A percentile compares a stretch with the other conserved stretches of the same genome.
phyloP scores from a whole-genome alignment of 2,797 vertebrate species.

The Meriones psammophilus region DNA sequence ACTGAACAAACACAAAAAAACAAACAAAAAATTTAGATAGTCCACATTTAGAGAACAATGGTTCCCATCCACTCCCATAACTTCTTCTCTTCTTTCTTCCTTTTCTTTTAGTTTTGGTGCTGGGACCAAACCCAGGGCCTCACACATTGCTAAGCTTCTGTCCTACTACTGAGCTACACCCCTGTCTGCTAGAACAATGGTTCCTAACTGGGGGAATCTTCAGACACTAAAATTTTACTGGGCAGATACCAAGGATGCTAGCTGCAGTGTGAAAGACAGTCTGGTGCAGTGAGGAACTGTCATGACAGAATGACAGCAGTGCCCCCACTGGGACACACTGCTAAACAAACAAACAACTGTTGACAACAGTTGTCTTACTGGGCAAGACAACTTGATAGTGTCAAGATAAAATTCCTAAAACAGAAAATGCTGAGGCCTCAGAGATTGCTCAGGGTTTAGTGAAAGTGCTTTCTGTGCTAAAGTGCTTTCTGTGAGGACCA shows the following conservation, averaged over 20 bases:
- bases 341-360: neutral
- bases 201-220: neutral
- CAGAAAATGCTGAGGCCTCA: neutral
- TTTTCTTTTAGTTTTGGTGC: neutral
- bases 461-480: neutral
- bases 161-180: neutral
- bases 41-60: slow-evolving; percentile 5
- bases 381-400: neutral
- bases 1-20: too few species aligned
- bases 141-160: neutral
- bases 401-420: neutral
- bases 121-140: neutral
- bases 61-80: neutral
- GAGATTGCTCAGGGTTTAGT: neutral
- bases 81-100: neutral
- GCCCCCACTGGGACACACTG: neutral
- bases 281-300: neutral
- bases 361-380: neutral
- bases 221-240: neutral
- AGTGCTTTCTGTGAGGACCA: neutral
- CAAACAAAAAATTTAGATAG: neutral
- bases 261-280: neutral
- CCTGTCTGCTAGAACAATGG: neutral
- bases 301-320: neutral
- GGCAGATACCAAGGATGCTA: neutral